Conservation (phyloP, 2,888 invertebrate genomes). For the Cyclophora albipunctata region DNA sequence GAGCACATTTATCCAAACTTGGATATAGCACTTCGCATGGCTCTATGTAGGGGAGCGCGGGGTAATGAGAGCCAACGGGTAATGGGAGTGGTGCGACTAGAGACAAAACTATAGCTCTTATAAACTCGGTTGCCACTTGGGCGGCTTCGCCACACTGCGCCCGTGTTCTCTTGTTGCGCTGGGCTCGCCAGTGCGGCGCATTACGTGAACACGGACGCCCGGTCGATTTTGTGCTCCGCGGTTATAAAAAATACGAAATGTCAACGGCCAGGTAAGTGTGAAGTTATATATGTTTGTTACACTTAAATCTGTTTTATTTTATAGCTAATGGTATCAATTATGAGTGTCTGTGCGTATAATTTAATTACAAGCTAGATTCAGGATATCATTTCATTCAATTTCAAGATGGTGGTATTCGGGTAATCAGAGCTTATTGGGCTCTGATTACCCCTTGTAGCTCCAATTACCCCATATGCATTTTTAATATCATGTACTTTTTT, state of each 20-base stretch:
- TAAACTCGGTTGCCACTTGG: slow-evolving; percentile 12
- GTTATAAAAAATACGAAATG: slow-evolving; percentile 10
- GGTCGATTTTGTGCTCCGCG: slow-evolving; percentile 9
- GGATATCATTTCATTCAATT: slow-evolving; percentile 9
- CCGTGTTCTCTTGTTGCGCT: slow-evolving; percentile 4
- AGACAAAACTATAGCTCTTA: slow-evolving; percentile 13
- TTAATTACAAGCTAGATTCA: slow-evolving; percentile 9
- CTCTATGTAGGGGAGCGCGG: background rate
- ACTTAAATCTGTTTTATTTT: slow-evolving; percentile 10
- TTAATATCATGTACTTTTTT: slow-evolving; percentile 3
- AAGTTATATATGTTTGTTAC: slow-evolving; percentile 3
- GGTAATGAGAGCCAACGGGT: background rate
- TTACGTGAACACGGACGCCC: slow-evolving; percentile 5
- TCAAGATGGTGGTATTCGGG: slow-evolving; percentile 9
- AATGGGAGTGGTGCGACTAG: slow-evolving; percentile 6
- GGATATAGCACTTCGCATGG: no score
- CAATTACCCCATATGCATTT: slow-evolving; percentile 1
- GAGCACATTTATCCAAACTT: no score
- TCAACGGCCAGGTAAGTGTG: slow-evolving; percentile 9
- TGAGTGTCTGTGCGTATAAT: slow-evolving; percentile 10
- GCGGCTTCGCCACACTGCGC: slow-evolving; percentile 7
- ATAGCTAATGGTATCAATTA: slow-evolving; percentile 13
- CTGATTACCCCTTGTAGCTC: slow-evolving; percentile 12
- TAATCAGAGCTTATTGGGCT: slow-evolving; percentile 10
- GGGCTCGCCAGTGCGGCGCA: slow-evolving; percentile 9